Percentiles rank a stretch among this genome's conserved stretches.
Conservation (phyloP, 1,140 invertebrate species). For the Drosophila grimshawi region DNA sequence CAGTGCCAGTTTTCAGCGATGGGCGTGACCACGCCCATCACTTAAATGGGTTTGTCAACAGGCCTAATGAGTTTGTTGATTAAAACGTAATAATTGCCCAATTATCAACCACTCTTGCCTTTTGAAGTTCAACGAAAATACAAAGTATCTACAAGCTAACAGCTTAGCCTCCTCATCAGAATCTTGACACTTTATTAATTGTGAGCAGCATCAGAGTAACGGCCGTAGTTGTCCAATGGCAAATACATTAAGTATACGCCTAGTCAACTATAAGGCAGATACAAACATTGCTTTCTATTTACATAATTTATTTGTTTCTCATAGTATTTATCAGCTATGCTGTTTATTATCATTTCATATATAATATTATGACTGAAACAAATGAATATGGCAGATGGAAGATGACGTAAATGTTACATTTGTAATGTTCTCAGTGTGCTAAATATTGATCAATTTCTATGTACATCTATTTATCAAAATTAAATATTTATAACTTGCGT, state of each 20-base stretch:
- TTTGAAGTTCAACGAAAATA: constrained; percentile 26
- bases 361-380: too few species aligned
- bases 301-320: too few species aligned
- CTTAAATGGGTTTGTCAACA: constrained; percentile 55
- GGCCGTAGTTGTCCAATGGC: constrained; percentile 15
- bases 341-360: too few species aligned
- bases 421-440: too few species aligned
- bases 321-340: too few species aligned
- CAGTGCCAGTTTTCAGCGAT: constrained; percentile 4
- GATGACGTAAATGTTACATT: too few species aligned
- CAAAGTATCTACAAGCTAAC: constrained; percentile 12
- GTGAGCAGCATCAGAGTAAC: constrained; percentile 7
- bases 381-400: too few species aligned
- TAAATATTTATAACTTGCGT: neutral
- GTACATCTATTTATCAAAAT: too few species aligned
- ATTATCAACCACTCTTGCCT: neutral
- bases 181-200: constrained; percentile 15
- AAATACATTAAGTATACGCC: constrained; percentile 33
- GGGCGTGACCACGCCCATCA: constrained; percentile 24
- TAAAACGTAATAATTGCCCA: constrained; percentile 51
- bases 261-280: neutral
- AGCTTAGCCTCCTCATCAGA: constrained; percentile 24
- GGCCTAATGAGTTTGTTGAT: constrained; percentile 72
- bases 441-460: too few species aligned
- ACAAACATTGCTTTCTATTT: neutral